Percentiles rank a stretch among this genome's conserved stretches.
phyloP scores from a whole-genome alignment of 2,113 vertebrate genomes.

The Limanda limanda region DNA sequence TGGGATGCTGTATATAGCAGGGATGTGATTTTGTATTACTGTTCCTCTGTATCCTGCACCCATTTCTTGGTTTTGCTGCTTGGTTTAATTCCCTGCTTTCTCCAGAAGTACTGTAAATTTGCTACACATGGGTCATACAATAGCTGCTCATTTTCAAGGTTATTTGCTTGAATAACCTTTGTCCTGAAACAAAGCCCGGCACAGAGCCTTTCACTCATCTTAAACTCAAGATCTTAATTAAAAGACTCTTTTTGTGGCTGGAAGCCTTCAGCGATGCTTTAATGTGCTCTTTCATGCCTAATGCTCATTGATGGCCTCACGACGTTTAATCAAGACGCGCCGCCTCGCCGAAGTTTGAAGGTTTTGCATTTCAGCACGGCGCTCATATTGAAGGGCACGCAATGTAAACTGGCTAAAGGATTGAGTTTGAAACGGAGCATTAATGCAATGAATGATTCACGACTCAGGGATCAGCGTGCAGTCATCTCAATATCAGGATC shows the following conservation, averaged over 20 bases:
- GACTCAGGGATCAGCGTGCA: constrained; percentile 29
- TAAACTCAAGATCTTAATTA: constrained; percentile 53
- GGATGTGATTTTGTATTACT: not conserved
- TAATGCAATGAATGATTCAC: constrained; percentile 68
- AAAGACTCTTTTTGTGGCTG: constrained; percentile 49
- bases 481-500: constrained; percentile 68
- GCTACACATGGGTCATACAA: constrained; percentile 5
- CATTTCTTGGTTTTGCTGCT: not conserved
- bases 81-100: not conserved
- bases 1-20: constrained; percentile 11
- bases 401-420: constrained; percentile 14
- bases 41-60: not conserved
- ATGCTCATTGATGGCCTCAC: constrained; percentile 53
- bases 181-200: constrained; percentile 24
- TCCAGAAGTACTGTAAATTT: not conserved
- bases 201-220: constrained; percentile 28
- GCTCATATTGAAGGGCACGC: constrained; percentile 5
- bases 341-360: constrained; percentile 35
- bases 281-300: constrained; percentile 57
- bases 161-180: constrained; percentile 46
- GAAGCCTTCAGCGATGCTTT: constrained; percentile 58
- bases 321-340: constrained; percentile 42
- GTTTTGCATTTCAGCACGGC: constrained; percentile 1
- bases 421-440: constrained; percentile 37
- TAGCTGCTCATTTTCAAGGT: constrained; percentile 40